Evolutionary conservation across 2,888 invertebrate species (phyloP).

Genomic region (Aphodius granarius): DNA sequence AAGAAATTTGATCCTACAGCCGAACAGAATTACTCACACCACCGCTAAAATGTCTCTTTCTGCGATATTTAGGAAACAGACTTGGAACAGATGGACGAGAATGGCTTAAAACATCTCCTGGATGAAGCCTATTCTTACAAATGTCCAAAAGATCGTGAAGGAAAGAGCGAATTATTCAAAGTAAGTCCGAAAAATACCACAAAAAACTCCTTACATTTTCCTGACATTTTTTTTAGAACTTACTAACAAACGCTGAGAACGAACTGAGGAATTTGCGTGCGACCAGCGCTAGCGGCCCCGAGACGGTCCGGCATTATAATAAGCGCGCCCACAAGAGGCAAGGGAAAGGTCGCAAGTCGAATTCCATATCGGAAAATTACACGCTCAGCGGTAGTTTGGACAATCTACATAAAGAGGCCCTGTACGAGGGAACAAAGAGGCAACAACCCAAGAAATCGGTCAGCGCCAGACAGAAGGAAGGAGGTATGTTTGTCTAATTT

Average conservation of each 20-base stretch:
- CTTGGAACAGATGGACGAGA: conserved; percentile 64
- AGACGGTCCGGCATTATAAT: conserved; percentile 53
- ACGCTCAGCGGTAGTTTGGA: conserved; percentile 62
- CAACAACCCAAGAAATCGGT: conserved; percentile 46
- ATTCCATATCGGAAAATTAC: conserved; percentile 57
- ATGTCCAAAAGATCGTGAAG: conserved; percentile 81
- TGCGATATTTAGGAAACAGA: neutral
- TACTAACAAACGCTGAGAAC: conserved; percentile 76
- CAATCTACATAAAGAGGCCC: conserved; percentile 58
- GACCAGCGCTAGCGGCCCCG: conserved; percentile 55
- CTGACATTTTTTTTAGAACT: conserved; percentile 59
- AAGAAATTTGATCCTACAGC: neutral
- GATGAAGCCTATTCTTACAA: conserved; percentile 86
- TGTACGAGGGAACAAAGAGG: conserved; percentile 40
- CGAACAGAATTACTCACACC: neutral
- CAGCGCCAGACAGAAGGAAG: conserved; percentile 61
- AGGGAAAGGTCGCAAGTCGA: conserved; percentile 47
- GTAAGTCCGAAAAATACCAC: conserved; percentile 52
- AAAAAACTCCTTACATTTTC: too few species aligned
- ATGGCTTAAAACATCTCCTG: conserved; percentile 73
- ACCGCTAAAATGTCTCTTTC: neutral
- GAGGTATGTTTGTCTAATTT: conserved; percentile 53
- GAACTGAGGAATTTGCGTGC: conserved; percentile 67
- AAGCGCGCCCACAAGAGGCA: conserved; percentile 52
- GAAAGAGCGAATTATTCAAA: conserved; percentile 82